A percentile compares a stretch with the other conserved stretches of the same genome.
Evolutionary conservation across 2,888 invertebrate species (phyloP).

Genomic region (Acanthosepion esculentum): DNA sequence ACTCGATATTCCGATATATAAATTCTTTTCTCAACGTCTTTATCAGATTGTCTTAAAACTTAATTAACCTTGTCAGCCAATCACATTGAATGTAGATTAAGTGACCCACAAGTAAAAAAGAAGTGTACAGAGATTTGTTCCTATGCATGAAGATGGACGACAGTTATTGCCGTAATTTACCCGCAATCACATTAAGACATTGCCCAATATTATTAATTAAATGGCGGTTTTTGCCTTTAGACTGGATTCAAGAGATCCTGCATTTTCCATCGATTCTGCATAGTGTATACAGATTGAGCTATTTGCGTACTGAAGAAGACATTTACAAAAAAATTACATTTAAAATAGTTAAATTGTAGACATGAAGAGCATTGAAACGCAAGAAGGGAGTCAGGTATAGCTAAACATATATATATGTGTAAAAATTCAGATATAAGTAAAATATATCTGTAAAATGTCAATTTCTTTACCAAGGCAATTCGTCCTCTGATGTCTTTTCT

Average conservation of each 20-base stretch:
- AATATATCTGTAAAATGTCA: no score
- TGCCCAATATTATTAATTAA: background rate
- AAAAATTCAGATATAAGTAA: no score
- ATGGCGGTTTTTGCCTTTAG: background rate
- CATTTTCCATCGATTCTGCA: background rate
- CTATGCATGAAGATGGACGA: background rate
- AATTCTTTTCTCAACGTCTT: background rate
- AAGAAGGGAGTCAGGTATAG: no score
- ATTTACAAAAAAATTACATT: no score
- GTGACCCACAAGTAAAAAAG: background rate
- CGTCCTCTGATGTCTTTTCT: no score
- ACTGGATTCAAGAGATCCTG: background rate
- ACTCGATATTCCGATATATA: background rate
- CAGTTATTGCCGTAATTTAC: background rate
- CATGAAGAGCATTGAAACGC: no score
- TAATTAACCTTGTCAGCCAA: constrained; percentile 13
- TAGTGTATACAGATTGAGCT: background rate
- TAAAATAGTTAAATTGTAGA: no score
- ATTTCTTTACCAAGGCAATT: no score
- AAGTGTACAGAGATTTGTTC: background rate
- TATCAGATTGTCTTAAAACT: background rate
- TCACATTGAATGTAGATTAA: background rate
- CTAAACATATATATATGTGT: no score
- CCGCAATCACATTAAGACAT: background rate
- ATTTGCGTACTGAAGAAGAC: background rate